A percentile compares a stretch with the other conserved stretches of the same genome.
Evolutionary conservation across 2,797 vertebrate species (phyloP).

Genomic region (Lepidocolaptes lacrymiger): DNA sequence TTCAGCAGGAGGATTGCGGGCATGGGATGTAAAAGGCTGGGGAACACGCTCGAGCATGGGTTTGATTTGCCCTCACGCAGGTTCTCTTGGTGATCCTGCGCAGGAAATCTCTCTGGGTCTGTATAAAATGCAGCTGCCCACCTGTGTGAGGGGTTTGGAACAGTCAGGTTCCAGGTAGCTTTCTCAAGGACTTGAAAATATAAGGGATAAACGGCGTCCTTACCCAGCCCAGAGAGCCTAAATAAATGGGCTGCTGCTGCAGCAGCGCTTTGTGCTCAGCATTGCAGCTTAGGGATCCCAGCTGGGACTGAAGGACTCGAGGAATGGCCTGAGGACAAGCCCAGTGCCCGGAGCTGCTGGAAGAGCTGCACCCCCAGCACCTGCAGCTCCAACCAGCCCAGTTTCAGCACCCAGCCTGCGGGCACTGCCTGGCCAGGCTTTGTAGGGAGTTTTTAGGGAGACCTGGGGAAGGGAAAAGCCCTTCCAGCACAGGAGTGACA

Average conservation of each 20-base stretch:
- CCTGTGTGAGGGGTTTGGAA: background rate
- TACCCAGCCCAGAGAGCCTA: background rate
- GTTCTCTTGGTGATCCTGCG: background rate
- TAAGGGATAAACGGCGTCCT: background rate
- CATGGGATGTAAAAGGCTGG: background rate
- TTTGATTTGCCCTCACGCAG: background rate
- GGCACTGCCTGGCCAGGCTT: background rate
- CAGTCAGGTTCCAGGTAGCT: background rate
- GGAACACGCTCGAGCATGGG: background rate
- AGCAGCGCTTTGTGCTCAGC: background rate
- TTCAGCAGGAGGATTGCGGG: background rate
- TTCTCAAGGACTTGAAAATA: background rate
- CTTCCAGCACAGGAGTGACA: background rate
- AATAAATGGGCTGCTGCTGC: background rate
- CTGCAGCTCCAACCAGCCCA: background rate
- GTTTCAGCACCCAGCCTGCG: accelerated
- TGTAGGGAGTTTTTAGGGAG: background rate
- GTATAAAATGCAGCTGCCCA: background rate
- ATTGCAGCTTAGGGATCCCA: background rate
- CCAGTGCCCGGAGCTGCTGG: accelerated
- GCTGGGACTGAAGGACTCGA: accelerated
- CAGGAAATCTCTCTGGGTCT: background rate
- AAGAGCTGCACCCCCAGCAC: background rate
- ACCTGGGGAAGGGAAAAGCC: background rate
- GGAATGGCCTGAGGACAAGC: background rate